Percentiles rank a stretch among this genome's conserved stretches.
Conservation (phyloP, 2,797 vertebrate genomes). For the Bovichtus diacanthus region DNA sequence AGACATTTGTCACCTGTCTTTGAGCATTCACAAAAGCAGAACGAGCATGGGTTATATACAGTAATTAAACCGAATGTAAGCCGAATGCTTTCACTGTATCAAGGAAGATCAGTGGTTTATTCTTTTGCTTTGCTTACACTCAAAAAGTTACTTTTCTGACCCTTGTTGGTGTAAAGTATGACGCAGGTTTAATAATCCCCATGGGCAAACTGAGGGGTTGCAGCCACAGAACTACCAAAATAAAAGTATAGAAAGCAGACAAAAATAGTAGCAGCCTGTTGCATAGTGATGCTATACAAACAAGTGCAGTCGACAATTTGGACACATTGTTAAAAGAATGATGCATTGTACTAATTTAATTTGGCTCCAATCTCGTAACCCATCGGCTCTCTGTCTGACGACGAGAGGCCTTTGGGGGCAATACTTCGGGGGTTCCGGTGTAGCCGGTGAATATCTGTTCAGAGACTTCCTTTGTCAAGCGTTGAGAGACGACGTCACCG, state of each 20-base stretch:
- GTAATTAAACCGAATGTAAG: slow-evolving; percentile 8
- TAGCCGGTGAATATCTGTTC: too few species aligned
- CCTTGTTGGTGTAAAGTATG: not conserved
- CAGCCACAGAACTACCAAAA: not conserved
- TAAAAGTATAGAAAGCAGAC: not conserved
- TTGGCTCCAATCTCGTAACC: too few species aligned
- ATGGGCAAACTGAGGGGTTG: not conserved
- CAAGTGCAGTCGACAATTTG: not conserved
- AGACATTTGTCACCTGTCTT: not conserved
- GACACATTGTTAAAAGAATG: not conserved
- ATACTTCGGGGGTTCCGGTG: too few species aligned
- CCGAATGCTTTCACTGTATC: not conserved
- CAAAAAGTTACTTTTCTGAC: not conserved
- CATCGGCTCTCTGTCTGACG: too few species aligned
- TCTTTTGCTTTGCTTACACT: not conserved
- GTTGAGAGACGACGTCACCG: too few species aligned
- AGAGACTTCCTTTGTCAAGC: too few species aligned
- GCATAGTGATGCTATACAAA: not conserved
- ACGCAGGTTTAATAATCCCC: not conserved
- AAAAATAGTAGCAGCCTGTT: not conserved
- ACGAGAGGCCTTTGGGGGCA: too few species aligned
- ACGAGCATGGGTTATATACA: not conserved
- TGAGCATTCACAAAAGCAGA: not conserved
- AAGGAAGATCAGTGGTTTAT: not conserved
- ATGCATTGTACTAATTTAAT: rapidly evolving